Evolutionary conservation across 2,113 vertebrate genomes (phyloP).

Genomic region (Myotis lucifugus): DNA sequence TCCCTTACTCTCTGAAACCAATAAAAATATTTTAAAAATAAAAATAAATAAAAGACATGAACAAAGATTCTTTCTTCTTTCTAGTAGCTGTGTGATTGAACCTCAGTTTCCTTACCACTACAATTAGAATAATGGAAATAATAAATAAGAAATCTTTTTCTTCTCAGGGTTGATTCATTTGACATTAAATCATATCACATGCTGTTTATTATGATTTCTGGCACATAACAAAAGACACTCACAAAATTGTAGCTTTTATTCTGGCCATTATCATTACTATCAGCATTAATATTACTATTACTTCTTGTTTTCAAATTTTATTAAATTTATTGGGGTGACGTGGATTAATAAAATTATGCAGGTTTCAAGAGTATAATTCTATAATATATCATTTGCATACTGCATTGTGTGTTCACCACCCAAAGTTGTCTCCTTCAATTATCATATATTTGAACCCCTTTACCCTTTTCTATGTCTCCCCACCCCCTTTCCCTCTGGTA

Average conservation of each 20-base stretch:
- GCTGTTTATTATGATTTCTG: background rate
- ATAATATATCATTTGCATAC: background rate
- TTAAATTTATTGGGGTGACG: background rate
- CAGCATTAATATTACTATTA: background rate
- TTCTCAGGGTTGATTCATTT: background rate
- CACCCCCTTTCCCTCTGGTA: background rate
- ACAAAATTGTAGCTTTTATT: background rate
- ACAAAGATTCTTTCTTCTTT: background rate
- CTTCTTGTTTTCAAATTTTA: background rate
- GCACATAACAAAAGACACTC: background rate
- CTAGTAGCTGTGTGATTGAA: background rate
- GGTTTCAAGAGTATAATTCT: background rate
- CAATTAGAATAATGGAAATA: background rate
- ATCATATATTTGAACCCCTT: background rate
- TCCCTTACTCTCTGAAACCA: too few species aligned
- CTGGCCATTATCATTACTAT: background rate
- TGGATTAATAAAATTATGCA: background rate
- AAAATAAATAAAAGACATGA: background rate
- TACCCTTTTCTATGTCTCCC: background rate
- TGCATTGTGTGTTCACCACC: background rate
- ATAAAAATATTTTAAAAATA: too few species aligned
- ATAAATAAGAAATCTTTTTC: background rate
- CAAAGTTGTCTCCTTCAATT: background rate
- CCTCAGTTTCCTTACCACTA: slow-evolving; percentile 14
- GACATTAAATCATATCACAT: background rate